These are phyloP conservation scores for Gasterosteus aculeatus DNA, from an alignment of 2,113 vertebrate species.

Conservation along the genomic window DNA sequence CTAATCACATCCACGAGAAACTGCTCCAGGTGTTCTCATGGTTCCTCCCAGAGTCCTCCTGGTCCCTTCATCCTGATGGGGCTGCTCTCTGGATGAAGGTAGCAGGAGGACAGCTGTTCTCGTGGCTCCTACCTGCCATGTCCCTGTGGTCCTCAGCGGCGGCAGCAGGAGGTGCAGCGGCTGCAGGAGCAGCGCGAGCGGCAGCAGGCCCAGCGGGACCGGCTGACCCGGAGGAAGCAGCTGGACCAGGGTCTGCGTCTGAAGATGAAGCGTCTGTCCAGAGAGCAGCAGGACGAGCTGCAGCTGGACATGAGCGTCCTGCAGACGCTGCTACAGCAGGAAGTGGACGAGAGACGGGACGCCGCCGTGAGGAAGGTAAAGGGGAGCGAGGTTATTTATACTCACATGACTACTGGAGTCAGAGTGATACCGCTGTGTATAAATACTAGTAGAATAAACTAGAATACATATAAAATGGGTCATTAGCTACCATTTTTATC, in stretches of 20 bases:
- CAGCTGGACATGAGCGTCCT: constrained; percentile 83
- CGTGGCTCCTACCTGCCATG: not conserved
- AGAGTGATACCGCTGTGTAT: not conserved
- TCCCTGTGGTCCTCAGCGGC: constrained; percentile 71
- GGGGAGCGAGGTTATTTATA: not conserved
- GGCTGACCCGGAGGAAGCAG: constrained; percentile 63
- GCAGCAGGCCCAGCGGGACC: constrained; percentile 65
- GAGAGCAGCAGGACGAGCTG: constrained; percentile 82
- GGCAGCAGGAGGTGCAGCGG: constrained; percentile 73
- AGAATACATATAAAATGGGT: no score
- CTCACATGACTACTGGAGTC: not conserved
- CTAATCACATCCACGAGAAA: not conserved
- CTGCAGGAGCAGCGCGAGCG: constrained; percentile 79
- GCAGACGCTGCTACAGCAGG: constrained; percentile 71
- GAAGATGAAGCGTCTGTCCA: constrained; percentile 78
- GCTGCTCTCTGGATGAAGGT: not conserved
- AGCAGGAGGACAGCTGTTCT: no score
- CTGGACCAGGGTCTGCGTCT: constrained; percentile 78
- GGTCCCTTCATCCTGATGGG: no score
- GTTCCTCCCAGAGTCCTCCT: not conserved
- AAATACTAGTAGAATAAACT: not conserved
- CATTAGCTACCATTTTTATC: no score
- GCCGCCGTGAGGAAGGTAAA: constrained; percentile 84
- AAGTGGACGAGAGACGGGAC: constrained; percentile 70
- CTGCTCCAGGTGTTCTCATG: no score